phyloP scores from a whole-genome alignment of 2,888 invertebrate genomes.

The Myopa tessellatipennis region DNA sequence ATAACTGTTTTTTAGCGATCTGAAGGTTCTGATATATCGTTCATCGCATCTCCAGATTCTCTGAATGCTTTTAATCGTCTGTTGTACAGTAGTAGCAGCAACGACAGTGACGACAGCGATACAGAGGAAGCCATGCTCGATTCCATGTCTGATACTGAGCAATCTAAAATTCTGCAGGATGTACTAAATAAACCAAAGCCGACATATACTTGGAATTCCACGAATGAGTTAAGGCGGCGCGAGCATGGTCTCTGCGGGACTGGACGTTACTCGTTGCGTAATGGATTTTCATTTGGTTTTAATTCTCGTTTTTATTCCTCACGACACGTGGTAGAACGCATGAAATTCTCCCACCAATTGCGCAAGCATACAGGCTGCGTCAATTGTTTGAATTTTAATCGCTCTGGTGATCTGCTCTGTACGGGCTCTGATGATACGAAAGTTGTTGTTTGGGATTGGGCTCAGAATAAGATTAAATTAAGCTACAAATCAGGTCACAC shows the following conservation, averaged over 20 bases:
- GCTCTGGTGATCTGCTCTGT: constrained; percentile 76
- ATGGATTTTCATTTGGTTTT: constrained; percentile 67
- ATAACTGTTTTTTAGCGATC: too few species aligned
- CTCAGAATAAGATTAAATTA: constrained; percentile 74
- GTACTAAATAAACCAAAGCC: constrained; percentile 60
- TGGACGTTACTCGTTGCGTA: constrained; percentile 45
- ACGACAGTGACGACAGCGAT: constrained; percentile 24
- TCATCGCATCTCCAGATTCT: too few species aligned
- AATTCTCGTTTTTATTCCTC: constrained; percentile 83
- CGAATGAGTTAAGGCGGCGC: constrained; percentile 58
- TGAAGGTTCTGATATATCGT: too few species aligned
- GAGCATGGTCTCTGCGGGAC: constrained; percentile 58
- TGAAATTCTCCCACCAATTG: constrained; percentile 82
- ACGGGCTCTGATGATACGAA: constrained; percentile 92
- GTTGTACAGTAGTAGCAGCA: constrained; percentile 17
- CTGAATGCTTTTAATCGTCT: too few species aligned
- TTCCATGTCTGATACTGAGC: constrained; percentile 39
- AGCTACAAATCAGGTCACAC: constrained; percentile 84
- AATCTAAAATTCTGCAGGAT: constrained; percentile 41
- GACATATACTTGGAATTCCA: constrained; percentile 57
- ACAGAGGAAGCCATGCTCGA: constrained; percentile 27
- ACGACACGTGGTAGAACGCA: constrained; percentile 82
- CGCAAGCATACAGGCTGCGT: constrained; percentile 90
- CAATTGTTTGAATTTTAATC: constrained; percentile 90
- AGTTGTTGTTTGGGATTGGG: constrained; percentile 93